Percentiles rank a stretch among this genome's conserved stretches.
Evolutionary conservation across 2,888 invertebrate species (phyloP).

Genomic region (Anthophora plumipes): DNA sequence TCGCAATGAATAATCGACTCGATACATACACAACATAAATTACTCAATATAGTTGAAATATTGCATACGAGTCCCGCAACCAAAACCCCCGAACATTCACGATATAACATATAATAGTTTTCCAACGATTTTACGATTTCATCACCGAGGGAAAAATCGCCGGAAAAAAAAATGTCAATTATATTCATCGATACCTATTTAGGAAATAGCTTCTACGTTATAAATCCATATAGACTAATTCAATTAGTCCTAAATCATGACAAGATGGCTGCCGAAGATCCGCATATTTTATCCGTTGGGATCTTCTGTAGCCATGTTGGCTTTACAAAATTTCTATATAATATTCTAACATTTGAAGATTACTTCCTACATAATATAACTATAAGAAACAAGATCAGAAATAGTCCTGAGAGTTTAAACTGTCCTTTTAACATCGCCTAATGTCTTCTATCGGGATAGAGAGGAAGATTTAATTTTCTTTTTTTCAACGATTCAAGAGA

Average conservation of each 20-base stretch:
- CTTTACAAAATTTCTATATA: neutral
- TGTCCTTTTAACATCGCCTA: constrained; percentile 33
- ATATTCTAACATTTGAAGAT: constrained; percentile 11
- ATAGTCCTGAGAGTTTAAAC: constrained; percentile 49
- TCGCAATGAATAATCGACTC: constrained; percentile 10
- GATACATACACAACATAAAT: constrained; percentile 60
- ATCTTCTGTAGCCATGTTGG: constrained; percentile 70
- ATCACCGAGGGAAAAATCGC: constrained; percentile 36
- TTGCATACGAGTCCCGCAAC: constrained; percentile 74
- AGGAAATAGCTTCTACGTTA: constrained; percentile 16
- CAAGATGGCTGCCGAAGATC: constrained; percentile 70
- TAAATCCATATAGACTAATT: constrained; percentile 23
- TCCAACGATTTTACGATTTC: constrained; percentile 56
- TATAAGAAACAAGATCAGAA: neutral
- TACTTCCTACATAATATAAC: neutral
- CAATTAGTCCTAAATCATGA: constrained; percentile 20
- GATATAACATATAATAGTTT: constrained; percentile 25
- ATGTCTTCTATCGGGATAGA: neutral
- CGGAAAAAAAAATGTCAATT: constrained; percentile 33
- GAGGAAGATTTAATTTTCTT: neutral
- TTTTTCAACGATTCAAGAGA: constrained; percentile 46
- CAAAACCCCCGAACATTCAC: constrained; percentile 59
- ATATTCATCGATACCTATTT: constrained; percentile 17
- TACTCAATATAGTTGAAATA: constrained; percentile 66
- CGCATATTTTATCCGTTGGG: constrained; percentile 15